Percentiles rank a stretch among this genome's conserved stretches.
These are phyloP conservation scores for Babylonia areolata DNA, from an alignment of 1,140 invertebrate genomes.

Conservation along the genomic window DNA sequence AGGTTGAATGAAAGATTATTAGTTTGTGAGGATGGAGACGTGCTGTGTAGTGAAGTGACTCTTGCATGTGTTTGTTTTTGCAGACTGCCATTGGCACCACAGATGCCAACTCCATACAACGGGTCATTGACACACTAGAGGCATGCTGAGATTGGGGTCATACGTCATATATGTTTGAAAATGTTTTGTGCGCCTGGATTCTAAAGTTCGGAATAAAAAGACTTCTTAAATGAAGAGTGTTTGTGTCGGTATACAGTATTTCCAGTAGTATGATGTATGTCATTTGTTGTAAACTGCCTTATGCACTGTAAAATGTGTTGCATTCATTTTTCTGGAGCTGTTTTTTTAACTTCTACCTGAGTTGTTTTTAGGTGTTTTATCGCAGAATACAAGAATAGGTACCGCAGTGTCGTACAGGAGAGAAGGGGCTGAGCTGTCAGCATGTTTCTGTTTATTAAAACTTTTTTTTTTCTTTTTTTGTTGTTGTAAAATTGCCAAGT, in stretches of 20 bases:
- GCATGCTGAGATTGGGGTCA: neutral
- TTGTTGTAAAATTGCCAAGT: too few relatives aligned
- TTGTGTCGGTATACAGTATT: neutral
- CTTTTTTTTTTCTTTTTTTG: neutral
- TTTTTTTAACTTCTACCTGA: too few relatives aligned
- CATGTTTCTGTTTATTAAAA: neutral
- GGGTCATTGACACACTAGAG: constrained; percentile 21
- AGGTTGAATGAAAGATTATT: too few relatives aligned
- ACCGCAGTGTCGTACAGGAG: too few relatives aligned
- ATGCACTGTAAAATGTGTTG: neutral
- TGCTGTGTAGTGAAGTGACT: neutral
- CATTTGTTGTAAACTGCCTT: neutral
- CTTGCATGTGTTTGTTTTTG: neutral
- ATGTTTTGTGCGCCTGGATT: neutral
- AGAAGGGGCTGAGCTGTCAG: too few relatives aligned
- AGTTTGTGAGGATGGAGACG: too few relatives aligned
- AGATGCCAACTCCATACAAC: constrained; percentile 28
- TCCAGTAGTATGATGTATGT: neutral
- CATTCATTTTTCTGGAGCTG: too few relatives aligned
- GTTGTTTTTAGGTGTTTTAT: too few relatives aligned
- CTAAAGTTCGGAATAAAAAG: neutral
- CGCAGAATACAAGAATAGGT: too few relatives aligned
- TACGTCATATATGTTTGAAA: neutral
- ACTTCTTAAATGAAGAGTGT: neutral
- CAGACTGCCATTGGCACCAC: constrained; percentile 32